Evolutionary conservation across 1,140 invertebrate genomes (phyloP).

Genomic region (Aphelinus certus): DNA sequence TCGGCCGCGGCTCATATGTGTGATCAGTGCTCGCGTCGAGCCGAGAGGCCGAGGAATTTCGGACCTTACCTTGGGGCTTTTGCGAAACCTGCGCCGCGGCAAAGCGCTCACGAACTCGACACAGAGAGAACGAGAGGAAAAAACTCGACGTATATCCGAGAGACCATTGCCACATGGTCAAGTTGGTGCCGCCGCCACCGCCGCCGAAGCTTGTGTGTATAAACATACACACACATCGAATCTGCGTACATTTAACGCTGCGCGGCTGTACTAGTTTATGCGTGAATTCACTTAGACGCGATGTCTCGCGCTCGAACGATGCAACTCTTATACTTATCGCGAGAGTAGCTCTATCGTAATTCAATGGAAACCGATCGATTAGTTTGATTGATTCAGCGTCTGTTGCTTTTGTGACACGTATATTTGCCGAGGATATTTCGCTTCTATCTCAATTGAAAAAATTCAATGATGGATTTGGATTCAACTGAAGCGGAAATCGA

Average conservation of each 20-base stretch:
- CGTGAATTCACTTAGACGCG: background rate
- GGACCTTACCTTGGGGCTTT: constrained; percentile 36
- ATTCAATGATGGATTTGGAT: too few relatives aligned
- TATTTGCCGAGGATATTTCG: too few relatives aligned
- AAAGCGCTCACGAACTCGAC: background rate
- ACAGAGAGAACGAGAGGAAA: background rate
- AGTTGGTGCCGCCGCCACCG: background rate
- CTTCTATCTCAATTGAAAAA: too few relatives aligned
- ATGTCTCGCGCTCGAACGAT: background rate
- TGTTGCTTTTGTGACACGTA: too few relatives aligned
- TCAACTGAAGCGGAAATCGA: too few relatives aligned
- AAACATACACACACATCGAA: background rate
- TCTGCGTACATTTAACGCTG: background rate
- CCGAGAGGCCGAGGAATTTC: constrained; percentile 20
- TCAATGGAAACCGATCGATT: too few relatives aligned
- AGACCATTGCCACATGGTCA: constrained; percentile 30
- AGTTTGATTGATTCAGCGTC: too few relatives aligned
- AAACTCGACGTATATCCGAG: constrained; percentile 12
- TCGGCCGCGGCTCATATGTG: background rate
- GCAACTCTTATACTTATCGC: background rate
- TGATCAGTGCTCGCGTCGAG: background rate
- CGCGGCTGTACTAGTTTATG: background rate
- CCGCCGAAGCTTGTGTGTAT: background rate
- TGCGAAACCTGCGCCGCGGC: constrained; percentile 20
- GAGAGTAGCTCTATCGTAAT: too few relatives aligned